Evolutionary conservation across 2,113 vertebrate genomes (phyloP), one percentile per base, ranked within the genome.

Genomic region (Stigmatopora nigra): DNA sequence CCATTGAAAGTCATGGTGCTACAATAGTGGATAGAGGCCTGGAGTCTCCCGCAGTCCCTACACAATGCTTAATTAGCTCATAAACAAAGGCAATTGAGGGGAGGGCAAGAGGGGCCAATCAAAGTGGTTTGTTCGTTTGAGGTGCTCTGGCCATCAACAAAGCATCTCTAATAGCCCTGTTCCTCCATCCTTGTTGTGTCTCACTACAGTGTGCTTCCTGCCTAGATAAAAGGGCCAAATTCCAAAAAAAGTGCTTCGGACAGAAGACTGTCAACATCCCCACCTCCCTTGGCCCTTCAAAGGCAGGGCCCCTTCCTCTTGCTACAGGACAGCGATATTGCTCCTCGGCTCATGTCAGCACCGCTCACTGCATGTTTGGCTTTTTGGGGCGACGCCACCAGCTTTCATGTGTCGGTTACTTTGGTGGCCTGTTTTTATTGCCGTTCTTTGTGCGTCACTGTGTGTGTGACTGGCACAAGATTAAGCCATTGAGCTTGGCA

Each of bases 1-100:
- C 60, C 65, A 80, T 78, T 75, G 68, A 81, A 79, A 78, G 78
- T 76, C 77, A 76, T 22, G 44, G 69, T 73, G 72, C 73, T 15
- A 45, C 71, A 74, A 53, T 73, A 59, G 80, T 60, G 63, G 70
- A 77, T 17, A 55, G 35, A 64, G 59, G 61, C 63, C 68, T 73
- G 0, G 8, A 69, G 77, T 71, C 69, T 70, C 51, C 65, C 57
- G 75, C 57, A 57, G 68, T 47, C 72, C 52, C 77, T 60, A 44
- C 83, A 88, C 86, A 89, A 90, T 91, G 73, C 86, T 88, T 89
- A 89, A 91, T 91, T 89, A 89, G 88, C 88, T 86, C 86, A 80
- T 88, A 87, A 91, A 91, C 89, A 91, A 90, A 88, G 77, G 78
- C 73, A 74, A 62, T 79, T 70, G 76, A 81, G 78, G 83, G 87